These are phyloP conservation scores for Lobophora halterata DNA, from an alignment of 2,888 invertebrate species.

Conservation along the genomic window DNA sequence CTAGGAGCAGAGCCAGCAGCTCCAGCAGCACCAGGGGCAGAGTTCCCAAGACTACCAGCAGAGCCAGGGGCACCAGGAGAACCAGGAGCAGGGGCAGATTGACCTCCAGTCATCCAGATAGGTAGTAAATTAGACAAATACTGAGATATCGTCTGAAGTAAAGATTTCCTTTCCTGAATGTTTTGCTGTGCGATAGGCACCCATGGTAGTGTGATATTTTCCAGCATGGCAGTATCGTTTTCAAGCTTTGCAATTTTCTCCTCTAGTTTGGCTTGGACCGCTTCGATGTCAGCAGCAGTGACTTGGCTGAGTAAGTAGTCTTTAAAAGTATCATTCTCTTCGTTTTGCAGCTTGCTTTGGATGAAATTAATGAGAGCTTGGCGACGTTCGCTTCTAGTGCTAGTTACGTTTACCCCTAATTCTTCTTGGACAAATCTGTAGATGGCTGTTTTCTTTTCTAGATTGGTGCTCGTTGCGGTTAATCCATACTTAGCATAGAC, in stretches of 20 bases:
- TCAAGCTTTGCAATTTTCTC: conserved; percentile 59
- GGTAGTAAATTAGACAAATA: conserved; percentile 58
- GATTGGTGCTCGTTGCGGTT: conserved; percentile 45
- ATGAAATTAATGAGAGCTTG: conserved; percentile 60
- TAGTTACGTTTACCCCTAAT: conserved; percentile 55
- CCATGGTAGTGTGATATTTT: conserved; percentile 54
- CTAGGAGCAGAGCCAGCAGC: neutral
- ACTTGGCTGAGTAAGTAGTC: conserved; percentile 54
- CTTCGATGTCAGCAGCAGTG: conserved; percentile 54
- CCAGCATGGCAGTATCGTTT: conserved; percentile 55
- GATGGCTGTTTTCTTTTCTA: conserved; percentile 56
- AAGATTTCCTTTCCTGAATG: conserved; percentile 54
- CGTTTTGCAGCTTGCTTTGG: conserved; percentile 50
- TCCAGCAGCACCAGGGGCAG: neutral
- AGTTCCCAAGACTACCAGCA: neutral
- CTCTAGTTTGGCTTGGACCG: conserved; percentile 51
- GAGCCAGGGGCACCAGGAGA: conserved; percentile 7
- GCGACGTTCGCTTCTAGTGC: conserved; percentile 60
- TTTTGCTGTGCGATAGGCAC: conserved; percentile 47
- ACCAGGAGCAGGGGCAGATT: conserved; percentile 6
- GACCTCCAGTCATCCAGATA: conserved; percentile 49
- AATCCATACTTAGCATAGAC: conserved; percentile 63
- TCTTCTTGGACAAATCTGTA: conserved; percentile 58
- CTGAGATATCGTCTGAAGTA: conserved; percentile 54
- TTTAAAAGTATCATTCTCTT: conserved; percentile 47